phyloP scores from a whole-genome alignment of 2,113 vertebrate species.

The Neofelis nebulosa region DNA sequence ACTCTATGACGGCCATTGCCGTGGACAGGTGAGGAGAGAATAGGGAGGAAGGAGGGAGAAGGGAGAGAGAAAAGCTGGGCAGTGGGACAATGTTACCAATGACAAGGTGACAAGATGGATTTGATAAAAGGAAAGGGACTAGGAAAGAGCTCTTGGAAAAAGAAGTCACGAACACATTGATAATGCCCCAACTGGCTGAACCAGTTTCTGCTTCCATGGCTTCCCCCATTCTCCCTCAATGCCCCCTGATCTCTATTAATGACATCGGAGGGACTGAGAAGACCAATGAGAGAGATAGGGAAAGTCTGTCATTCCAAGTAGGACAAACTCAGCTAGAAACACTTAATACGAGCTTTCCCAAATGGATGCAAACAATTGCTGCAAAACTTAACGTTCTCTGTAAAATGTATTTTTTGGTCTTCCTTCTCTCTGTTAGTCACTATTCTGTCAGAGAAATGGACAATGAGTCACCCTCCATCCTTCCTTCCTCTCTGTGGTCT shows the following conservation, averaged over 20 bases:
- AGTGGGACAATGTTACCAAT: not conserved
- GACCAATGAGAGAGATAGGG: not conserved
- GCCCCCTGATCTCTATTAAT: not conserved
- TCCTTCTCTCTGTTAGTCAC: not conserved
- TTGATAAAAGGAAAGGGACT: not conserved
- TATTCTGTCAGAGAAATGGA: not conserved
- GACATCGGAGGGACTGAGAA: not conserved
- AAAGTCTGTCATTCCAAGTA: not conserved
- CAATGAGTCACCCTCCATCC: fast-evolving
- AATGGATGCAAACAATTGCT: not conserved
- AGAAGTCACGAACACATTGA: not conserved
- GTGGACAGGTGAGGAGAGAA: constrained; percentile 93
- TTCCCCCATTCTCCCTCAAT: not conserved
- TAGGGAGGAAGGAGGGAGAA: not conserved
- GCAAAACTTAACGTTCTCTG: not conserved
- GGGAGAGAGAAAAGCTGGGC: not conserved
- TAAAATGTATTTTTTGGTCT: not conserved
- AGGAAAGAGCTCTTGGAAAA: not conserved
- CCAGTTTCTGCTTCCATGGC: not conserved
- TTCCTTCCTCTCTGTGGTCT: not conserved
- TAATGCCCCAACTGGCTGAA: not conserved
- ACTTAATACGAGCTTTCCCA: not conserved
- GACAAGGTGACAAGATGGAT: not conserved
- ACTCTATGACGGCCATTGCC: constrained; percentile 98
- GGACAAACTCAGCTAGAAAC: not conserved